A percentile compares a stretch with the other conserved stretches of the same genome.
phyloP scores from a whole-genome alignment of 2,888 invertebrate species.

The Sympetrum striolatum region DNA sequence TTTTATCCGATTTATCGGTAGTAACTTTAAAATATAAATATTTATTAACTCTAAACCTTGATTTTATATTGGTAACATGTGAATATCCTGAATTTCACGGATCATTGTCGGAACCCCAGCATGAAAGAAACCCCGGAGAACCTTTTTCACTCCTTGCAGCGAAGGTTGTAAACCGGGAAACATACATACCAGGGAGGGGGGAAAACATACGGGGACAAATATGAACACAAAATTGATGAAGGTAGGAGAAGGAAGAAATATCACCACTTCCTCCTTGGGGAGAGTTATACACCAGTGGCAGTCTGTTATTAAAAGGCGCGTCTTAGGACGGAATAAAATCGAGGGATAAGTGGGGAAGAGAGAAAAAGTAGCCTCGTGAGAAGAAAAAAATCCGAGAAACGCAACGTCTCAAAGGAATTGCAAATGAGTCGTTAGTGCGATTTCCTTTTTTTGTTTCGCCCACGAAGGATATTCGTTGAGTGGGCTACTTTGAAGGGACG shows the following conservation, averaged over 20 bases:
- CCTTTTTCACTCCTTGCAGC: too few species aligned
- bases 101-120: too few species aligned
- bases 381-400: neutral
- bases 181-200: too few species aligned
- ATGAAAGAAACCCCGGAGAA: too few species aligned
- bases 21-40: too few species aligned
- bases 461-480: neutral
- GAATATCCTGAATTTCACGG: too few species aligned
- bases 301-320: neutral
- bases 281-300: neutral
- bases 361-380: neutral
- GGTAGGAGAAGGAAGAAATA: neutral
- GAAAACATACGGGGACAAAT: neutral
- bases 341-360: neutral
- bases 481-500: neutral
- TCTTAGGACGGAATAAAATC: neutral
- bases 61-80: too few species aligned
- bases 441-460: neutral
- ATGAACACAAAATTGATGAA: neutral
- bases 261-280: neutral
- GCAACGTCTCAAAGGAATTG: neutral
- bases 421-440: neutral
- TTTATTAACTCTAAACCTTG: too few species aligned
- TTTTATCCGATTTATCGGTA: too few species aligned
- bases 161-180: too few species aligned